Evolutionary conservation across 1,140 invertebrate species (phyloP), one percentile per base, ranked within the genome.

Genomic region (Aethina tumida): DNA sequence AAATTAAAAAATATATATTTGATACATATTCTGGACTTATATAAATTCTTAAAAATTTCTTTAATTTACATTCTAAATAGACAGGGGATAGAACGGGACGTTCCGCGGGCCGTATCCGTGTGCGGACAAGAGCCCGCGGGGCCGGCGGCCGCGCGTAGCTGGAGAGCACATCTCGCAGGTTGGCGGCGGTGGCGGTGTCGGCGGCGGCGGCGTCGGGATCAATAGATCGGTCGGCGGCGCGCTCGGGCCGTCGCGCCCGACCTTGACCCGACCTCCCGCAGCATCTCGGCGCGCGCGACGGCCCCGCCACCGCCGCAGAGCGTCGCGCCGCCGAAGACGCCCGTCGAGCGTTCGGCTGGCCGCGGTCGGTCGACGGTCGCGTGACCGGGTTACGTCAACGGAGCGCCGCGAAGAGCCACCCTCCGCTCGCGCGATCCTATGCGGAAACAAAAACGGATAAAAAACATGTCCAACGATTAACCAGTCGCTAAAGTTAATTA

Each of bases 221-320:
- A 56, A 59, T 58, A 53, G 45, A 47, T 50, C 48, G 41, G 47
- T 37, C 43, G 41, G 8, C 12, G 7, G 6, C 17, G 17, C 15
- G 17, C 21, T 19, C 12, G 12, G 12, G 30, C 16, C 30, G 12
- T 10, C 30, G 30, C 34, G 38, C 25, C 9, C 33, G 45, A 53
- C 50, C 50, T 53, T 53, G 50, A 53, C 50, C 50, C 45, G 43
- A 49, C 47, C 44, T 53, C 43, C 36, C 42, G 40, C 47, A 52
- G 41, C 47, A 45, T 39, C 36, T 18, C 28, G 5, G 27, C 27
- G n/a, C n/a, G 21, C 30, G 30, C n/a, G 10, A 16, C 25, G 4
- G 14, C 14, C 18, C 6, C 30, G 21, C 30, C 9, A 17, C 21
- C 18, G 15, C n/a, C 30, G 16, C 12, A 9, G 21, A n/a, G 5